Evolutionary conservation across 1,140 invertebrate genomes (phyloP), one percentile per base, ranked within the genome.

Genomic region (Cyrtorhinus lividipennis): DNA sequence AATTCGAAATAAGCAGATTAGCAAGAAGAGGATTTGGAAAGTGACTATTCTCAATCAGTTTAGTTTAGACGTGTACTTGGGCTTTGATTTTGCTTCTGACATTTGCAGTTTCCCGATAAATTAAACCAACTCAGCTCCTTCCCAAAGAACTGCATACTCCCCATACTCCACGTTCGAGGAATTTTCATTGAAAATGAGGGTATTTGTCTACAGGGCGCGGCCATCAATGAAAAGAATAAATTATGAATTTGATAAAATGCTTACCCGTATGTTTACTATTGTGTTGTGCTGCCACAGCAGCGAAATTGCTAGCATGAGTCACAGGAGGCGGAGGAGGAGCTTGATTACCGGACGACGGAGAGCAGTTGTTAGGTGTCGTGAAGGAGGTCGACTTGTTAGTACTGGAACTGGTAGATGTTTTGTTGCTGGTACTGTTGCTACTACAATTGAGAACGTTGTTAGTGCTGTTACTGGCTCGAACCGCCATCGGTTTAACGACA

Each of bases 401-500:
- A 15, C 53, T 22, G 24, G 38, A 25, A 22, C 48, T 48, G 13
- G 59, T 26, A 23, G 62, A 26, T 12, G 62, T 60, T 2, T 25
- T 22, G 15, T 45, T 44, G 44, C 23, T 53, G 22, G 56, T 61
- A 75, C 70, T 71, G 78, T 74, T 67, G 73, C 72, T 69, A 65
- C 76, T 70, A 73, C 72, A 74, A 71, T 76, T 72, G 68, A 78
- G 73, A 74, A 75, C 68, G 77, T 75, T 67, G 76, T 76, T 74
- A 77, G 77, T 78, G 76, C 80, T 84, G 66, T 78, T 75, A 68
- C 78, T 76, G 62, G 82, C 80, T 73, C 84, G 77, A 56, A 88
- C 82, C 61, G 85, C 83, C 66, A 79, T 84, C 20, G 86, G 86
- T 75, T 87, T 87, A 30, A 87, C 80, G 67, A 81, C 65, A 69